Percentiles rank a stretch among this genome's conserved stretches.
phyloP scores from a whole-genome alignment of 2,113 vertebrate genomes.

The Forbesichthys papilliferus region DNA sequence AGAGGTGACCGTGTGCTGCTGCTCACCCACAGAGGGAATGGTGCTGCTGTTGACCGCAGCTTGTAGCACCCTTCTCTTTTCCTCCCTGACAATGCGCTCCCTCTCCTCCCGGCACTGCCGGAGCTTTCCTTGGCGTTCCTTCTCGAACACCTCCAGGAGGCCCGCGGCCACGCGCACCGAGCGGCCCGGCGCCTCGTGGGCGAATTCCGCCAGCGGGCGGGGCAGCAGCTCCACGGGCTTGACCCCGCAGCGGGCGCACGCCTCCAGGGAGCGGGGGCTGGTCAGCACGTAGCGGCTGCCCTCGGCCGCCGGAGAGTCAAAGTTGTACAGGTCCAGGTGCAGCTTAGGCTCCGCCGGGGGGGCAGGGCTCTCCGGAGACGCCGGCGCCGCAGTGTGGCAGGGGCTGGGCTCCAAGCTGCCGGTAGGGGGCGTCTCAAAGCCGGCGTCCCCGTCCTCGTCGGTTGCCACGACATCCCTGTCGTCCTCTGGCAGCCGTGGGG shows the following conservation, averaged over 20 bases:
- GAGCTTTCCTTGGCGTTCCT: constrained; percentile 86
- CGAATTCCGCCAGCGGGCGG: constrained; percentile 85
- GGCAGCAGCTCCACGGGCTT: constrained; percentile 93
- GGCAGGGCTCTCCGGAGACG: not conserved
- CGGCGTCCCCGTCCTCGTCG: constrained; percentile 58
- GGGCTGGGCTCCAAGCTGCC: constrained; percentile 63
- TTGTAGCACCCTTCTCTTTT: constrained; percentile 86
- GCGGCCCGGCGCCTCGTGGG: constrained; percentile 87
- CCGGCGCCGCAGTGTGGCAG: constrained; percentile 23
- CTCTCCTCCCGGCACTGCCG: constrained; percentile 90
- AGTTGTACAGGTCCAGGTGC: constrained; percentile 95
- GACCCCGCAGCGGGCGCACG: constrained; percentile 93
- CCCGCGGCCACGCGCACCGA: constrained; percentile 93
- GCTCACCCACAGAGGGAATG: constrained; percentile 68
- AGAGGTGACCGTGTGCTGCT: constrained; percentile 38
- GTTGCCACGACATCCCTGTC: constrained; percentile 46
- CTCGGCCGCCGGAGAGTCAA: constrained; percentile 88
- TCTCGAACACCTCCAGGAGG: constrained; percentile 90
- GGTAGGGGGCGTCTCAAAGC: constrained; percentile 61
- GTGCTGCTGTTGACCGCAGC: constrained; percentile 69
- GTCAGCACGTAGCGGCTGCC: constrained; percentile 97
- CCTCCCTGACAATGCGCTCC: constrained; percentile 90
- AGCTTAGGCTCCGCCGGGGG: constrained; percentile 68
- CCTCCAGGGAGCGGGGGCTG: constrained; percentile 93
- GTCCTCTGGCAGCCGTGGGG: constrained; percentile 60